Evolutionary conservation across 1,140 invertebrate genomes (phyloP).

Genomic region (Pseudomyrmex concolor): DNA sequence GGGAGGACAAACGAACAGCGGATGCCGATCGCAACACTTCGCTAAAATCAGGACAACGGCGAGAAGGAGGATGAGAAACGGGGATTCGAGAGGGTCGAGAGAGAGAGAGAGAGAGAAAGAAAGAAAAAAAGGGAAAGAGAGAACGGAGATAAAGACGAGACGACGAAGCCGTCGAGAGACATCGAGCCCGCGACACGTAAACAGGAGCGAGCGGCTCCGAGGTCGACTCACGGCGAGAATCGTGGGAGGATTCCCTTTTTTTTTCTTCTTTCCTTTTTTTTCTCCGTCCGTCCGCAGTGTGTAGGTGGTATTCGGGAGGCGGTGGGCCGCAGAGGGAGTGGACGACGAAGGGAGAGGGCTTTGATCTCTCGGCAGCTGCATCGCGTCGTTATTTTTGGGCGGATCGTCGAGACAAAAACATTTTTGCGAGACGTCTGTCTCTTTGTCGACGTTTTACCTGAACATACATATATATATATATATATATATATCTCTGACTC

Average conservation of each 20-base stretch:
- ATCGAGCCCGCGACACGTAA: constrained; percentile 67
- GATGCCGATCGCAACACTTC: constrained; percentile 70
- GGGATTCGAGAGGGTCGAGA: constrained; percentile 63
- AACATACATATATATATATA: too few relatives aligned
- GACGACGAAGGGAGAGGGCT: constrained; percentile 40
- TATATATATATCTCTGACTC: too few relatives aligned
- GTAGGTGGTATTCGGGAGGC: constrained; percentile 24
- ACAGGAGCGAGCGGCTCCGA: constrained; percentile 68
- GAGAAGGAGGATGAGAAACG: constrained; percentile 66
- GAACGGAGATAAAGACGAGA: constrained; percentile 15
- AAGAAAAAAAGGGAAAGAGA: neutral
- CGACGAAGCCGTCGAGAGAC: constrained; percentile 48
- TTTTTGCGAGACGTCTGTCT: constrained; percentile 53
- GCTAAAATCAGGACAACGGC: constrained; percentile 73
- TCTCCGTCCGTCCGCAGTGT: neutral
- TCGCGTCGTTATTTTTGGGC: constrained; percentile 67
- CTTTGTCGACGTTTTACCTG: constrained; percentile 43
- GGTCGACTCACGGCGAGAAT: constrained; percentile 64
- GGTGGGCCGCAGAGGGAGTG: neutral
- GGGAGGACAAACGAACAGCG: constrained; percentile 65
- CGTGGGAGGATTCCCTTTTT: constrained; percentile 66
- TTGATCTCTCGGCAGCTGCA: constrained; percentile 62
- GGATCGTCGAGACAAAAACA: constrained; percentile 64
- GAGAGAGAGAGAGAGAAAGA: constrained; percentile 28
- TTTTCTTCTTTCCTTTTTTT: neutral